Conservation (phyloP, 30 jellyfish, hydroid and myxozoan genomes). For the Aurelia aurita complex sp. Pacific region DNA sequence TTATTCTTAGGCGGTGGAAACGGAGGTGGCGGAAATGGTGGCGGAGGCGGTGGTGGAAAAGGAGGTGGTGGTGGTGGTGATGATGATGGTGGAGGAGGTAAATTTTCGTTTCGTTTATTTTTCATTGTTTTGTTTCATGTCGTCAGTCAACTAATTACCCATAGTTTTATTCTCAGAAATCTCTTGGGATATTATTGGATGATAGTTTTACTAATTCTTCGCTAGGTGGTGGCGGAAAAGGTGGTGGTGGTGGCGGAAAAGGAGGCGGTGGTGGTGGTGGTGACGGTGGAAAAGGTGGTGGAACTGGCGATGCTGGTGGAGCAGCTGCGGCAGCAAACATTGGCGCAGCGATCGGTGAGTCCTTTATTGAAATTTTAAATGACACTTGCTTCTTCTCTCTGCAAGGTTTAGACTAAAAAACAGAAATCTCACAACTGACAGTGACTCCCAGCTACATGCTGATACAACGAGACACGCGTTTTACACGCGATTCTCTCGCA, state of each 20-base stretch:
- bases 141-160: not conserved
- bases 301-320: conserved; percentile 85
- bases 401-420: too few species aligned
- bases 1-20: conserved; percentile 56
- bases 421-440: too few species aligned
- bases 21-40: conserved; percentile 67
- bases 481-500: too few species aligned
- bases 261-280: conserved; percentile 94
- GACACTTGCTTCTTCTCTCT: too few species aligned
- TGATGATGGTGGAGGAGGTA: conserved; percentile 74
- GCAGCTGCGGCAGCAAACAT: conserved; percentile 97
- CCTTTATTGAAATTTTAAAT: not conserved
- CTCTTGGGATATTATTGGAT: too few species aligned
- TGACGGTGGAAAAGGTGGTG: conserved; percentile 91
- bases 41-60: conserved; percentile 62
- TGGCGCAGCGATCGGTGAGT: conserved; percentile 95
- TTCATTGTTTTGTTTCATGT: not conserved
- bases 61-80: conserved; percentile 78
- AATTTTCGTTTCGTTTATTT: not conserved
- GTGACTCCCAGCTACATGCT: not conserved
- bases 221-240: conserved; percentile 83
- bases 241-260: conserved; percentile 92
- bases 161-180: too few species aligned
- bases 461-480: too few species aligned
- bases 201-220: not conserved